Base-by-base conservation (phyloP, 2,797 vertebrate species). In the Peromyscus eremicus region DNA sequence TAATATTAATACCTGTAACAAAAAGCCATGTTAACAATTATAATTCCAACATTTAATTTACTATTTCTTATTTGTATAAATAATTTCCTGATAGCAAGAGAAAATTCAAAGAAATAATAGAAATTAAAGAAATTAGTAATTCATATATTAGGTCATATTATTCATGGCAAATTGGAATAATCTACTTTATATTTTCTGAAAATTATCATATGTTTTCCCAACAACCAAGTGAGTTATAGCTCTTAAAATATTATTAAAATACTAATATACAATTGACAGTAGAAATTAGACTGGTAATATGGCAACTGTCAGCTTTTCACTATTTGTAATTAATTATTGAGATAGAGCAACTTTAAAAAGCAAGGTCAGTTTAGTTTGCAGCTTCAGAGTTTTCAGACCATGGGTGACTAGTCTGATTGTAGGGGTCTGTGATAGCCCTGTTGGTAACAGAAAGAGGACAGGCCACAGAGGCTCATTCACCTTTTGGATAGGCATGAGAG, bases 31-130 rank as follows among this genome's bases (percentile, higher is more conserved):
- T 93, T 49, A 91, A n/a, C 46, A 87, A 89, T 93, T 4, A 55
- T 79, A 89, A 92, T 64, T 80, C 0, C 29, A 90, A 49, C 43
- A 91, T 46, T 93, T 57, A 25, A 71, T 55, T 86, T 85, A 84
- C 71, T 70, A 60, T 91, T 94, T 66, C 13, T 29, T 92, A 83
- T 66, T 92, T 91, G 13, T 55, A 85, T 75, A 77, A 64, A 68
- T 71, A 34, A 34, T 86, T 83, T 37, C n/a, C 57, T 60, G 6
- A 23, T 60, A 43, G 68, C 40, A 64, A 19, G 57, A 68, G 25
- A 93, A 94, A 43, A 79, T 73, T 91, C 46, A 29, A 92, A 73
- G 75, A 91, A 62, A 46, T 34, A 66, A 88, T 81, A 4, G 92
- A 77, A 90, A 23, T 0, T 80, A 89, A 92, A 92, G 34, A 94